Conservation (phyloP, 2,888 invertebrate genomes). For the Mythimna loreyi region DNA sequence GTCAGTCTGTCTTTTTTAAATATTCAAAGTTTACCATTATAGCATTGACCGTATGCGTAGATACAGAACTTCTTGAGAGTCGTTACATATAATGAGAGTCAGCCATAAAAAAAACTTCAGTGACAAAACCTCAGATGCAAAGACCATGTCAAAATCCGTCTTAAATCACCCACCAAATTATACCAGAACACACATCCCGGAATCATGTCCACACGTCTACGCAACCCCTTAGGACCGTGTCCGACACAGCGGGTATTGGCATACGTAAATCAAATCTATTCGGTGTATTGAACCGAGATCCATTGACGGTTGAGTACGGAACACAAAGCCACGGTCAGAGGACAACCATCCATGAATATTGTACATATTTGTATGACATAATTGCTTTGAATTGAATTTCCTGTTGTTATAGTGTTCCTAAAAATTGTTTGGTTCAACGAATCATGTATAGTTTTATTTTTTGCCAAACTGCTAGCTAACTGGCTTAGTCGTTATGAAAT, state of each 20-base stretch:
- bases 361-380: slow-evolving; percentile 44
- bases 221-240: slow-evolving; percentile 55
- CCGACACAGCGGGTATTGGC: slow-evolving; percentile 61
- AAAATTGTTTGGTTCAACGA: slow-evolving; percentile 14
- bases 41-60: too few relatives aligned
- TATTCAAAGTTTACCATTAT: too few relatives aligned
- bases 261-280: slow-evolving; percentile 75
- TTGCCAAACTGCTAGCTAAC: slow-evolving; percentile 9
- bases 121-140: not conserved
- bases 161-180: slow-evolving; percentile 8
- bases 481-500: slow-evolving; percentile 27
- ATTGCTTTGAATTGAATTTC: slow-evolving; percentile 51
- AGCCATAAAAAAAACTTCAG: too few relatives aligned
- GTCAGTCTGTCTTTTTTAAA: too few relatives aligned
- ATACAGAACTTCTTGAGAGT: too few relatives aligned
- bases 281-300: slow-evolving; percentile 63
- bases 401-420: slow-evolving; percentile 28
- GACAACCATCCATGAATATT: slow-evolving; percentile 53
- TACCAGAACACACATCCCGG: slow-evolving; percentile 12
- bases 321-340: slow-evolving; percentile 40
- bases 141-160: not conserved
- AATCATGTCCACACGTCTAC: slow-evolving; percentile 34
- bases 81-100: too few relatives aligned
- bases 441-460: slow-evolving; percentile 27
- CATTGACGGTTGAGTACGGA: slow-evolving; percentile 51